Evolutionary conservation across 1,140 invertebrate genomes (phyloP), one percentile per base, ranked within the genome.

Genomic region (Lanistes nyassanus): DNA sequence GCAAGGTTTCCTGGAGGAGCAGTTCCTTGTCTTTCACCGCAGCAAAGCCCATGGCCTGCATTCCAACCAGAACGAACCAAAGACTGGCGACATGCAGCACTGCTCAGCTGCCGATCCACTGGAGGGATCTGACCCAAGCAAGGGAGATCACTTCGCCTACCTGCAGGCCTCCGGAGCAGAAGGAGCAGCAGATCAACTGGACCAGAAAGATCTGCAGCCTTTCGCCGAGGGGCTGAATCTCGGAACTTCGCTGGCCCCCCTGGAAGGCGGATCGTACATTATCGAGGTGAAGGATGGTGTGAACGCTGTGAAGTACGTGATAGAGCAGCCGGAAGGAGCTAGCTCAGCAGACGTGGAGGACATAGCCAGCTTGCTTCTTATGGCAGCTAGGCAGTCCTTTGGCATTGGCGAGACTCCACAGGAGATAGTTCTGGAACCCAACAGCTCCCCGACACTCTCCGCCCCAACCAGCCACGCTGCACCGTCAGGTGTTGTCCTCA

Each of bases 1-100:
- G n/a, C 84, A 85, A 62, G 84, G 83, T 0, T 85, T 84, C 67
- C 56, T 84, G 3, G 77, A 82, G 51, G 77, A 75, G 70, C 53
- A 69, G 21, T 85, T 80, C 62, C 79, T 85, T 1, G 60, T 69
- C 9, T 60, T 80, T 29, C 84, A 85, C 75, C 53, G 64, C 9
- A 67, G 76, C 16, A 79, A 80, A 70, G 82, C 83, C 29, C 84
- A 85, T 47, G 39, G 55, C 19, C 47, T 77, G 16, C 19, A 66
- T 55, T 23, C 51, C 11, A 36, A 9, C 4, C 68, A 26, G 29
- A 19, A 70, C 26, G 55, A 42, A 21, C 69, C 58, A 19, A 56
- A 34, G 21, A 29, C 39, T 21, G 37, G 62, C n/a, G 42, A 74
- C 67, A 29, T 39, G 47, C 39, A 69, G 23, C 5, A 60, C 19